These are phyloP conservation scores for Muscicapa comitata DNA, from an alignment of 2,797 vertebrate genomes.

Conservation along the genomic window DNA sequence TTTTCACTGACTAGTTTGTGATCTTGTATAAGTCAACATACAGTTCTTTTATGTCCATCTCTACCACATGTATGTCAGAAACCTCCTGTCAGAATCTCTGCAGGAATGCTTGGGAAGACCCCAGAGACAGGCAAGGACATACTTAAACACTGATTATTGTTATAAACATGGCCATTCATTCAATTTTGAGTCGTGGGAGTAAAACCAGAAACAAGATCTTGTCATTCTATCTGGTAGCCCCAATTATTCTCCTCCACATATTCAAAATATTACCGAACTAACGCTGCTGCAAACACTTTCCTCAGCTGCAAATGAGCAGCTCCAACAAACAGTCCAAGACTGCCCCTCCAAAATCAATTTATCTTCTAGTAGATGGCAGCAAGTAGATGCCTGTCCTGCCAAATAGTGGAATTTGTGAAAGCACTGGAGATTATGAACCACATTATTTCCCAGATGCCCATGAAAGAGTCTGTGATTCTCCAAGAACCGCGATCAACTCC, in stretches of 20 bases:
- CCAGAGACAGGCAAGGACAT: not conserved
- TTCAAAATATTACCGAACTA: not conserved
- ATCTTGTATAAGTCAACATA: not conserved
- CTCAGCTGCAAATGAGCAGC: not conserved
- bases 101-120: not conserved
- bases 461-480: not conserved
- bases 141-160: not conserved
- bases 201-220: not conserved
- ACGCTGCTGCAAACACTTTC: not conserved
- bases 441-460: conserved; percentile 27
- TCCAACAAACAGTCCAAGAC: not conserved
- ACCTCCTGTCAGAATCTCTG: not conserved
- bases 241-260: not conserved
- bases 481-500: not conserved
- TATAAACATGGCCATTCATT: fast-evolving
- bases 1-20: not conserved
- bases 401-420: conserved; percentile 4
- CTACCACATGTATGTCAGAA: not conserved
- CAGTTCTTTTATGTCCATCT: not conserved
- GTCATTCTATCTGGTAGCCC: not conserved
- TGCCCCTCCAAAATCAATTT: not conserved
- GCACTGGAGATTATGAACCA: not conserved
- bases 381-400: not conserved
- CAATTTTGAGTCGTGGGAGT: not conserved
- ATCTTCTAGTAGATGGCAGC: not conserved